phyloP scores from a whole-genome alignment of 2,888 invertebrate genomes.

The Eretmocerus hayati region DNA sequence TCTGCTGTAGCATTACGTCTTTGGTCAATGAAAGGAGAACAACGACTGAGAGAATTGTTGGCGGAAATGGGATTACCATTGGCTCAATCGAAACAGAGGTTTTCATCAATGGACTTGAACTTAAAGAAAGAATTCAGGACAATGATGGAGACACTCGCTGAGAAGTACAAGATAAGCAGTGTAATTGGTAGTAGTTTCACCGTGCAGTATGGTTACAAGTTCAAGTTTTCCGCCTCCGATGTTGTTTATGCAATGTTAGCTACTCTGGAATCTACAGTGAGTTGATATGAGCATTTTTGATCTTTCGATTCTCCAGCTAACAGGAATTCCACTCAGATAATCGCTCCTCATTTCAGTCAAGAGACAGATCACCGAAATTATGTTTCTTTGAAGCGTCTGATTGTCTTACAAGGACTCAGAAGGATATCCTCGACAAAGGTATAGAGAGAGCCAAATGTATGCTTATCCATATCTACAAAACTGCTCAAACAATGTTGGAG shows the following conservation, averaged over 20 bases:
- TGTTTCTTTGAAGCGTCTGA: slow-evolving; percentile 68
- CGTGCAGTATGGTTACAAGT: slow-evolving; percentile 73
- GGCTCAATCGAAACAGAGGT: slow-evolving; percentile 78
- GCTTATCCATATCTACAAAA: slow-evolving; percentile 61
- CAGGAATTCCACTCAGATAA: too few species aligned
- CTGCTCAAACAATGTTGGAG: slow-evolving; percentile 73
- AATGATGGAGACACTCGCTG: slow-evolving; percentile 59
- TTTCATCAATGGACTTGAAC: slow-evolving; percentile 79
- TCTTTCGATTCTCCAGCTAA: too few species aligned
- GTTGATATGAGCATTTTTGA: too few species aligned
- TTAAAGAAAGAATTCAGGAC: slow-evolving; percentile 69
- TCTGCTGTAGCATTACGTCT: slow-evolving; percentile 74
- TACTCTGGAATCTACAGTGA: slow-evolving; percentile 66
- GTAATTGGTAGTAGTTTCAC: slow-evolving; percentile 73
- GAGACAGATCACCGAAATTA: slow-evolving; percentile 57
- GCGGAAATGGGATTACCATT: slow-evolving; percentile 88
- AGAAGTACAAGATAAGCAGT: slow-evolving; percentile 62
- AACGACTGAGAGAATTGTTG: slow-evolving; percentile 71
- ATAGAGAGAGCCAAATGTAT: slow-evolving; percentile 66
- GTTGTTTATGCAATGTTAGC: slow-evolving; percentile 73
- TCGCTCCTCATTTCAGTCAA: slow-evolving; percentile 49
- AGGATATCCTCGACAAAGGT: slow-evolving; percentile 56
- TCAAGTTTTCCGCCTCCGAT: slow-evolving; percentile 75
- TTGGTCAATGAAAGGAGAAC: slow-evolving; percentile 81
- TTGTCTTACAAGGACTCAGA: slow-evolving; percentile 58